Percentiles rank a stretch among this genome's conserved stretches.
Conservation (phyloP, 2,888 invertebrate genomes). For the Epicampocera succincta region DNA sequence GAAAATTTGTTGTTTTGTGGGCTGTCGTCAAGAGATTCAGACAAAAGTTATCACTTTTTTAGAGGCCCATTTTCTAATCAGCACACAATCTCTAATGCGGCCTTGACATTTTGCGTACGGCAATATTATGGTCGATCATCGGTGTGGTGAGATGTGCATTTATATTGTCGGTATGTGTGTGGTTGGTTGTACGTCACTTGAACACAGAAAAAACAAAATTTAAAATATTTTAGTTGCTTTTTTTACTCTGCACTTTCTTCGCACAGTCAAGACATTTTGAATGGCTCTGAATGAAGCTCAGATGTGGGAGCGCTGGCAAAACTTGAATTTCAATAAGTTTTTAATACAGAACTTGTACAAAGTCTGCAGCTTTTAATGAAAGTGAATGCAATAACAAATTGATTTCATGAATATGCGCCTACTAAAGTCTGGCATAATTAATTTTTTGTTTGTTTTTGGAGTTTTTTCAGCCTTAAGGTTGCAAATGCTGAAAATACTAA, state of each 20-base stretch:
- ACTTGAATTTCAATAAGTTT: not conserved
- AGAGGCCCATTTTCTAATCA: constrained; percentile 12
- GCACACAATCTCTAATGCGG: not conserved
- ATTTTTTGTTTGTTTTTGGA: too few relatives aligned
- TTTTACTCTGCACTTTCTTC: constrained; percentile 8
- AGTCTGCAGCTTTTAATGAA: too few relatives aligned
- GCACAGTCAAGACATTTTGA: not conserved
- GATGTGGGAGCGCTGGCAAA: constrained; percentile 3
- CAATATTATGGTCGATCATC: not conserved
- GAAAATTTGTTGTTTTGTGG: too few relatives aligned
- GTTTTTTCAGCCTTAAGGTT: too few relatives aligned
- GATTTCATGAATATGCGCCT: too few relatives aligned
- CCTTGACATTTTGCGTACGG: constrained; percentile 21
- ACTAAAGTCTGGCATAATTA: too few relatives aligned
- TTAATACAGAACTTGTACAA: not conserved
- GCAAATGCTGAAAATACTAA: too few relatives aligned
- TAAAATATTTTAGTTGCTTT: constrained; percentile 4
- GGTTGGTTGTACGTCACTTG: not conserved
- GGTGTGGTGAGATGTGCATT: constrained; percentile 20
- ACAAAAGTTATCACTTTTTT: not conserved
- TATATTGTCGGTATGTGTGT: constrained; percentile 37
- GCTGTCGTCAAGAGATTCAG: not conserved
- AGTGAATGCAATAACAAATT: too few relatives aligned
- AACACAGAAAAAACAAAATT: not conserved
- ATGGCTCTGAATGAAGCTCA: not conserved